Base-by-base conservation (phyloP, 2,888 invertebrate species). In the Agonum fuliginosum region DNA sequence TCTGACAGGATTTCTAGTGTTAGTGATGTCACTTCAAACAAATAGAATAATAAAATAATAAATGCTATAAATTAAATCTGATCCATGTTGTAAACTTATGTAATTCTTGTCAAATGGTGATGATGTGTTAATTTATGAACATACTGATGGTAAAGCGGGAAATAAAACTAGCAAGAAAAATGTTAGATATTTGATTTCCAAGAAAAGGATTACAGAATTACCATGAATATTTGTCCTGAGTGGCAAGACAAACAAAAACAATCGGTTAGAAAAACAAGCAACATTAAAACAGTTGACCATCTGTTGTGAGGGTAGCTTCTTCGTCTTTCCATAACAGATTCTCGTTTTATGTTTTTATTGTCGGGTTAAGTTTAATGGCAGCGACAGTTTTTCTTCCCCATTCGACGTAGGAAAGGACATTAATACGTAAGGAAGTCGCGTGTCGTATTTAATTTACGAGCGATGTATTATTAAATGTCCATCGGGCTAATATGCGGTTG, bases 391-490 rank as follows among this genome's bases (percentile, higher is more conserved):
- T 72, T 72, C 46, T 48, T 14, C 34, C 46, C 19, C 30, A 69
- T 69, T 69, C 43, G 34, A 65, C 10, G 12, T 12, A 65, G 65
- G 37, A 14, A 19, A 71, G 20, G 46, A 27, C 46, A 70, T 70
- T 46, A 70, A 46, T 46, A 70, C 43, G 22, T 70, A 71, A 71
- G 71, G 48, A 71, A 71, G 30, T 83, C 81, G 83, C 83, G 83
- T 83, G 83, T 80, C 80, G 73, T 83, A 81, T 82, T 83, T 83
- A 84, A 83, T 83, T 83, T 82, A 76, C 78, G 58, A 78, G 78
- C 22, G 79, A 80, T 80, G 80, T 83, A 81, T 83, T 83, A 84
- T 84, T 84, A 84, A 83, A 83, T 83, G 82, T 82, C 83, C 83
- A 83, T 84, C 82, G 82, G 81, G 82, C 81, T 83, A 83, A 84